Conservation (phyloP, 2,113 vertebrate species). For the Orientallactaga bullata region DNA sequence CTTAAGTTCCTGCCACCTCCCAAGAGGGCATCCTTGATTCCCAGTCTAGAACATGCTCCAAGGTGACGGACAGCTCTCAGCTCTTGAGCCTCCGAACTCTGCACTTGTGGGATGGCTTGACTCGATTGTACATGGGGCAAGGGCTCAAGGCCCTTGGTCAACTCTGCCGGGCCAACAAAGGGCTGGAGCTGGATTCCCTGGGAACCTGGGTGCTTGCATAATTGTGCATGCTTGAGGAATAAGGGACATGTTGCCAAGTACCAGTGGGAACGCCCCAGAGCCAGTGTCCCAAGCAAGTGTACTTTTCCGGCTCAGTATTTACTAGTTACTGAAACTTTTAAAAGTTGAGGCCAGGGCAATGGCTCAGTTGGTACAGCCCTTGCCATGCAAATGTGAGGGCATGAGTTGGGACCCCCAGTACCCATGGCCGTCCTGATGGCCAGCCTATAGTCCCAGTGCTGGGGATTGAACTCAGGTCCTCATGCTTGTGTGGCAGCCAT, state of each 20-base stretch:
- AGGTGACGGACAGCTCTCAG: background rate
- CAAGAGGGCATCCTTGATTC: background rate
- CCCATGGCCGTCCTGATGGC: background rate
- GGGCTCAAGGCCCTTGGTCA: no score
- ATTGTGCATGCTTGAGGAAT: rapidly evolving
- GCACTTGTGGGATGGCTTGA: background rate
- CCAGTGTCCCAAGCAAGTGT: background rate
- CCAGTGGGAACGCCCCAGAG: background rate
- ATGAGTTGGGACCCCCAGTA: no score
- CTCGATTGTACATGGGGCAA: no score
- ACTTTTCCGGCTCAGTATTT: background rate
- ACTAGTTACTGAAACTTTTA: background rate
- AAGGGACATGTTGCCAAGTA: background rate
- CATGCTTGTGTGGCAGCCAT: no score
- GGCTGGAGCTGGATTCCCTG: rapidly evolving
- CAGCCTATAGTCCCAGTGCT: no score
- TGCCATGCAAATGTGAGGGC: no score
- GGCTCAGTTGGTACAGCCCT: no score
- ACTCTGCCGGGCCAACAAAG: background rate
- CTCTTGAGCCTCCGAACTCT: background rate
- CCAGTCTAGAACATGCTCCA: background rate
- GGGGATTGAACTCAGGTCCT: no score
- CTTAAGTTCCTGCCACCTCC: background rate
- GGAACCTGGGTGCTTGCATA: background rate
- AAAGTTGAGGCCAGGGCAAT: background rate